Conservation (phyloP, 1,140 invertebrate genomes). For the Ostrea denselamellosa region DNA sequence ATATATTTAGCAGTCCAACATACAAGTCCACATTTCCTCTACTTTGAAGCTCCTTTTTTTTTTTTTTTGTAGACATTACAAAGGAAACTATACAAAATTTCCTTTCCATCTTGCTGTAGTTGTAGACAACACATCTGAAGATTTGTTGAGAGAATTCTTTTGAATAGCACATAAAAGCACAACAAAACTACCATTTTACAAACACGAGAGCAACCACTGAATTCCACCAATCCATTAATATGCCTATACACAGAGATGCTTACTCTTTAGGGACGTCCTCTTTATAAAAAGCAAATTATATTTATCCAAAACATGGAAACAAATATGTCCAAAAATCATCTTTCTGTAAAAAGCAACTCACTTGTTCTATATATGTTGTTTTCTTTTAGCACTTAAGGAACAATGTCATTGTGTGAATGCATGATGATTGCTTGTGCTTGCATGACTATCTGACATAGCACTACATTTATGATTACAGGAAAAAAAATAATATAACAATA, state of each 20-base stretch:
- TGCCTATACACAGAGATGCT: not conserved
- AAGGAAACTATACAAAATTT: not conserved
- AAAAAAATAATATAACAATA: not conserved
- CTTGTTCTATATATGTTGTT: not conserved
- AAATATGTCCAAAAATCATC: conserved; percentile 3
- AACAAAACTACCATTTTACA: conserved; percentile 11
- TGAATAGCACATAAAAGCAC: conserved; percentile 27
- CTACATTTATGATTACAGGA: too few relatives aligned
- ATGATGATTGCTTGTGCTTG: not conserved
- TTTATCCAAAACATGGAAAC: conserved; percentile 7
- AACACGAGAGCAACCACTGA: not conserved
- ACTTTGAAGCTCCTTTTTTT: conserved; percentile 17
- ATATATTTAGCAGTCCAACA: not conserved
- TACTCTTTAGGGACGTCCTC: not conserved
- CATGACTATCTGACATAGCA: not conserved
- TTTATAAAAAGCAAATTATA: not conserved
- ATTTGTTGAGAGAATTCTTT: conserved; percentile 23
- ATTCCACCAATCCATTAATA: conserved; percentile 1
- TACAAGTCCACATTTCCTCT: not conserved
- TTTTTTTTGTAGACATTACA: not conserved
- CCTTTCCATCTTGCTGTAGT: conserved; percentile 21
- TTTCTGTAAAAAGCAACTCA: not conserved
- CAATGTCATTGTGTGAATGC: not conserved
- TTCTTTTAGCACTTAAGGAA: not conserved
- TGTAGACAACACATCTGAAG: not conserved